These are phyloP conservation scores for Xiphorhynchus elegans DNA, from an alignment of 2,113 vertebrate genomes.

Conservation along the genomic window DNA sequence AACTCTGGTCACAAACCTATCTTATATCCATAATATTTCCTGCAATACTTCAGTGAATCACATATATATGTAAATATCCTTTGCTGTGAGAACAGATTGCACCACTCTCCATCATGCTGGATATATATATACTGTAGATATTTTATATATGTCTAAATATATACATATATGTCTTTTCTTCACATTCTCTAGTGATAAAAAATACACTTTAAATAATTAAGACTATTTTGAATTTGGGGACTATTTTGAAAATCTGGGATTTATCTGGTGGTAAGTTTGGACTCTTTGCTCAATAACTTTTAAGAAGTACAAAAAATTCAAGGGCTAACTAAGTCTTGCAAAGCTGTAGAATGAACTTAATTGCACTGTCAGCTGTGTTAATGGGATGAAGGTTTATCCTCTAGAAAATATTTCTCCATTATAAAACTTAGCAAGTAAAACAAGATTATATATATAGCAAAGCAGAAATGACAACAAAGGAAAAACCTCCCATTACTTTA, in stretches of 20 bases:
- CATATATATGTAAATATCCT: not conserved
- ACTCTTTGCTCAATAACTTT: not conserved
- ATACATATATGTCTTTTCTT: not conserved
- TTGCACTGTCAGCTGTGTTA: constrained; percentile 11
- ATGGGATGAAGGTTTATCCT: constrained; percentile 15
- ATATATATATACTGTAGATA: not conserved
- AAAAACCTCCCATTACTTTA: constrained; percentile 8
- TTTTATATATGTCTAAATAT: not conserved
- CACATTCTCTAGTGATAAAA: not conserved
- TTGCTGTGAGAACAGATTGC: not conserved
- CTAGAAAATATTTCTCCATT: not conserved
- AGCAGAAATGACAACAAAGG: constrained; percentile 4
- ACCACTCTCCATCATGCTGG: not conserved
- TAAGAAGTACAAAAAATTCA: not conserved
- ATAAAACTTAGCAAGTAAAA: constrained; percentile 13
- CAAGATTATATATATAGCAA: constrained; percentile 7
- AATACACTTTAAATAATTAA: not conserved
- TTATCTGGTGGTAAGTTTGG: not conserved
- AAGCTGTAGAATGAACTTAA: not conserved
- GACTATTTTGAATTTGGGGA: not conserved
- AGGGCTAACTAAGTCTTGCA: not conserved
- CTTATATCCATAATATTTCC: not conserved
- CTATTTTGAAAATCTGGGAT: not conserved
- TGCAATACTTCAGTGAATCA: not conserved
- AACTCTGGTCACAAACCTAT: not conserved